A percentile compares a stretch with the other conserved stretches of the same genome.
Conservation (phyloP, 2,797 vertebrate genomes). For the Bradypodion pumilum region DNA sequence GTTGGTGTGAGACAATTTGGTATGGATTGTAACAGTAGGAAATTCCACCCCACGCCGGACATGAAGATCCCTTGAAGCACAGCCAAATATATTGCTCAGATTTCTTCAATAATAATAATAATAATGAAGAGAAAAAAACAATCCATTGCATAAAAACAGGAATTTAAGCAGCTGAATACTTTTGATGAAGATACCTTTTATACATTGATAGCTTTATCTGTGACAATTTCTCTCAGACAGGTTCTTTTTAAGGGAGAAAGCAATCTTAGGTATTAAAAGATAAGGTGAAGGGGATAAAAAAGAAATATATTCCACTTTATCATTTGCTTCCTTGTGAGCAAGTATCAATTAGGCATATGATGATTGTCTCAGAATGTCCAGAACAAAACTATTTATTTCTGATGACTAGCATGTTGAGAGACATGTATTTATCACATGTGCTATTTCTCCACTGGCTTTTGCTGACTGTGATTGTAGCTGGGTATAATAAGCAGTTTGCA, state of each 20-base stretch:
- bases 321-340: neutral
- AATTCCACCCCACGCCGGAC: neutral
- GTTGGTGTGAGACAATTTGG: neutral
- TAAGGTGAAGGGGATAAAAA: neutral
- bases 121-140: neutral
- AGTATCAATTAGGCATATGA: neutral
- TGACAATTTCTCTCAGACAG: neutral
- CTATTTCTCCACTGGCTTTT: neutral
- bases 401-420: neutral
- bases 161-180: neutral
- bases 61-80: neutral
- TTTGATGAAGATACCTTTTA: neutral
- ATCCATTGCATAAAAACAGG: neutral
- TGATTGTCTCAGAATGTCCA: neutral
- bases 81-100: too few relatives aligned
- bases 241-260: too few relatives aligned
- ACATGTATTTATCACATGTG: neutral
- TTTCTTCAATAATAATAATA: neutral
- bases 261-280: too few relatives aligned
- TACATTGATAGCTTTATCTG: neutral
- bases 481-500: neutral
- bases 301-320: neutral
- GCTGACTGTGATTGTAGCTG: neutral
- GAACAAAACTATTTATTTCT: neutral
- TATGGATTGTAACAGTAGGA: neutral